Conservation (phyloP, 2,113 vertebrate genomes). For the Sinocyclocheilus anophthalmus region DNA sequence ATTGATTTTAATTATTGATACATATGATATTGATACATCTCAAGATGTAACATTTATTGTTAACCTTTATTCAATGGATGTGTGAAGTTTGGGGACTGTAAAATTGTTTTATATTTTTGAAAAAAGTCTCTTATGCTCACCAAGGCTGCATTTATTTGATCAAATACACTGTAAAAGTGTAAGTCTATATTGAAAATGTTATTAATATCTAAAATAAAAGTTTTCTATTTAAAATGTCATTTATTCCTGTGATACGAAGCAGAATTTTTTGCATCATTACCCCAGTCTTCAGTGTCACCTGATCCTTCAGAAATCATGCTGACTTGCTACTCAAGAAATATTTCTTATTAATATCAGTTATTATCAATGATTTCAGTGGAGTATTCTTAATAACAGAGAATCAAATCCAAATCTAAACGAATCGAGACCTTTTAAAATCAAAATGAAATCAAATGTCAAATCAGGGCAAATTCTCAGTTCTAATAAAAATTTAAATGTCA, state of each 20-base stretch:
- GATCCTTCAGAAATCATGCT: no score
- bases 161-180: neutral
- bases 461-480: neutral
- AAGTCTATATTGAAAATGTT: neutral
- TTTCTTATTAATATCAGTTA: no score
- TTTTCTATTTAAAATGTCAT: no score
- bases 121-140: neutral
- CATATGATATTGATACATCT: no score
- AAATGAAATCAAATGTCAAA: neutral
- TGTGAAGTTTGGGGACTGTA: neutral
- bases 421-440: neutral
- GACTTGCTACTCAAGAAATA: no score
- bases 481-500: no score
- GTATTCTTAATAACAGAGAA: neutral
- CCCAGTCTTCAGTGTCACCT: no score
- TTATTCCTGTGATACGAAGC: no score
- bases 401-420: neutral
- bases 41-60: neutral
- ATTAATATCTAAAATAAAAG: neutral
- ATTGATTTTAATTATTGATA: neutral
- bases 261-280: no score
- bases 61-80: neutral
- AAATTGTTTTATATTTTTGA: neutral
- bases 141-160: neutral
- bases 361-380: no score